Conservation (phyloP, 53 echinoderm and acorn worm species). For the Crossaster papposus region DNA sequence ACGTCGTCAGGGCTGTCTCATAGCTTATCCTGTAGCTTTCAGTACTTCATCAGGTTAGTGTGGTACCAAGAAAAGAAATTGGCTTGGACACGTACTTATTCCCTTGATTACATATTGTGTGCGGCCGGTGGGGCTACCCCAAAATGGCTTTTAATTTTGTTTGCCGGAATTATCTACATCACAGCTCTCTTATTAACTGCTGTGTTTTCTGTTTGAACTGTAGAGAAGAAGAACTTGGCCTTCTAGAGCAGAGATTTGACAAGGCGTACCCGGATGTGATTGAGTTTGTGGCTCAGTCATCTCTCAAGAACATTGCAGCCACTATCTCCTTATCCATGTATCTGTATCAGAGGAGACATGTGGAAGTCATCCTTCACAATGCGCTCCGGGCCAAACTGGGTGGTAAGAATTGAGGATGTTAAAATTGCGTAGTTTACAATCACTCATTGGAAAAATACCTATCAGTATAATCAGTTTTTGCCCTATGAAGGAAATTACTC, state of each 20-base stretch:
- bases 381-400: constrained; percentile 57
- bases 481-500: not conserved
- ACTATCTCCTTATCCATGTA: constrained; percentile 45
- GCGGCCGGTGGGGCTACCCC: too few species aligned
- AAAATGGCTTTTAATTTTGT: too few species aligned
- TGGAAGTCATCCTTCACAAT: constrained; percentile 60
- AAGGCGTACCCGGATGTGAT: constrained; percentile 52
- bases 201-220: not conserved
- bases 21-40: constrained; percentile 64
- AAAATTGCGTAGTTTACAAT: not conserved
- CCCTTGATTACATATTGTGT: too few species aligned
- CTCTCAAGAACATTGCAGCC: constrained; percentile 69
- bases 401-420: constrained; percentile 33
- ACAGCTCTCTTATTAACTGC: not conserved
- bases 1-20: constrained; percentile 58
- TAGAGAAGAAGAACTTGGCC: constrained; percentile 71
- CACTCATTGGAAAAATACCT: too few species aligned
- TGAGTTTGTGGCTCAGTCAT: constrained; percentile 54
- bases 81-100: too few species aligned
- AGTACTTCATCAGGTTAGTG: constrained; percentile 72
- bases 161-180: too few species aligned
- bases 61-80: not conserved
- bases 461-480: not conserved
- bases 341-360: constrained; percentile 43
- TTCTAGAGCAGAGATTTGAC: constrained; percentile 70